phyloP scores from a whole-genome alignment of 1,140 invertebrate genomes.

The Drosophila lini region DNA sequence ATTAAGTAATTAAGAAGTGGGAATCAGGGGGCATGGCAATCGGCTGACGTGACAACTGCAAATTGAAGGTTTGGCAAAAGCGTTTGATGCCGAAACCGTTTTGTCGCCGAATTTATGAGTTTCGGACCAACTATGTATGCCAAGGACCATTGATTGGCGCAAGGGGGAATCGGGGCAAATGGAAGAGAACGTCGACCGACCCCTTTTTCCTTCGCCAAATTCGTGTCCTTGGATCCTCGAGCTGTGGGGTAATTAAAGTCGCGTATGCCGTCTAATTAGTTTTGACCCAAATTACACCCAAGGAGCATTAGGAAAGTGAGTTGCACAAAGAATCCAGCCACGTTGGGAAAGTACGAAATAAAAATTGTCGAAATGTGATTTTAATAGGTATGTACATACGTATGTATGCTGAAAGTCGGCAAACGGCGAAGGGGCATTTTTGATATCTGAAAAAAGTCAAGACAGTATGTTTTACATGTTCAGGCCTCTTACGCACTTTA shows the following conservation, averaged over 20 bases:
- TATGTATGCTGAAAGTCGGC: constrained; percentile 24
- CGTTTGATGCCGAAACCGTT: constrained; percentile 35
- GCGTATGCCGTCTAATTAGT: constrained; percentile 70
- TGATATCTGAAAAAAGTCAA: no score
- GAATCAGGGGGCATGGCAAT: not conserved
- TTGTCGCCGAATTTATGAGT: constrained; percentile 47
- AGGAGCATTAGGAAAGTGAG: constrained; percentile 66
- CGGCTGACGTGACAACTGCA: constrained; percentile 66
- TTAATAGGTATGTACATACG: constrained; percentile 45
- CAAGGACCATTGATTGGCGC: constrained; percentile 62
- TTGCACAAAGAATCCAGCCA: constrained; percentile 52
- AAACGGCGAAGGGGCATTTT: not conserved
- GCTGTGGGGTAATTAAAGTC: constrained; percentile 60
- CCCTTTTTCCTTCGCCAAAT: constrained; percentile 5
- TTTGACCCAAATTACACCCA: constrained; percentile 70
- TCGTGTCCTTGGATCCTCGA: constrained; percentile 30
- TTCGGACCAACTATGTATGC: not conserved
- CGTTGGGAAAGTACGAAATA: constrained; percentile 22
- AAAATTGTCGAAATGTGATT: constrained; percentile 64
- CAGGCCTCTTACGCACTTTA: no score
- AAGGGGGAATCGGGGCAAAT: not conserved
- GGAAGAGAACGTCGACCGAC: not conserved
- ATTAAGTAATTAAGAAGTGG: constrained; percentile 71
- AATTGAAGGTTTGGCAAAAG: constrained; percentile 48
- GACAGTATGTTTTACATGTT: no score